Evolutionary conservation across 2,888 invertebrate species (phyloP).

Genomic region (Labia minor): DNA sequence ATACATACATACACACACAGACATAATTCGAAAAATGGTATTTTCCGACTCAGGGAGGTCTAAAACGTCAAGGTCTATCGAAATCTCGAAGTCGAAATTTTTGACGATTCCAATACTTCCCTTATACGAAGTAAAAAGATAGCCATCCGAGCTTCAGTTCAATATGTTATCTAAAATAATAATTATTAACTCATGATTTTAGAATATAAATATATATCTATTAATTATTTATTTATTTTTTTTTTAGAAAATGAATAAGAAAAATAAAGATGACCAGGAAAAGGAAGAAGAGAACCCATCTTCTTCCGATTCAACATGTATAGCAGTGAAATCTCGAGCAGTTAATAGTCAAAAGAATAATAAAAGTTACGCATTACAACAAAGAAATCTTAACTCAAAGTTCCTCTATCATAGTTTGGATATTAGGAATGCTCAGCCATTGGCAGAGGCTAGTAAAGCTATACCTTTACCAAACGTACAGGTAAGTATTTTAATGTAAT

Average conservation of each 20-base stretch:
- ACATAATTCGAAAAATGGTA: too few species aligned
- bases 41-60: too few species aligned
- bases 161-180: too few species aligned
- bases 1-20: too few species aligned
- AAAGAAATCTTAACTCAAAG: slow-evolving; percentile 70
- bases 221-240: too few species aligned
- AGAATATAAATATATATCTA: too few species aligned
- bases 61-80: too few species aligned
- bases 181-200: too few species aligned
- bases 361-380: slow-evolving; percentile 55
- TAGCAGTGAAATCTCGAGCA: slow-evolving; percentile 65
- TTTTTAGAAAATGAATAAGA: slow-evolving; percentile 17
- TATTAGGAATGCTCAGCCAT: slow-evolving; percentile 28
- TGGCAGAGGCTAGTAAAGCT: slow-evolving; percentile 21
- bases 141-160: too few species aligned
- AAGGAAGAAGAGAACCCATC: slow-evolving; percentile 15
- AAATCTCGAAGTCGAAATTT: too few species aligned
- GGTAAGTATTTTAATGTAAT: background rate
- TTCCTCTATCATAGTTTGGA: slow-evolving; percentile 77
- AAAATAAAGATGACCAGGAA: slow-evolving; percentile 17
- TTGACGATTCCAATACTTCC: too few species aligned
- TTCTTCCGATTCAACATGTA: slow-evolving; percentile 23
- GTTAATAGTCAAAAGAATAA: slow-evolving; percentile 59
- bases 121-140: too few species aligned
- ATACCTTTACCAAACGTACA: background rate